Conservation (phyloP, 1,140 invertebrate genomes). For the Drosophila willistoni region DNA sequence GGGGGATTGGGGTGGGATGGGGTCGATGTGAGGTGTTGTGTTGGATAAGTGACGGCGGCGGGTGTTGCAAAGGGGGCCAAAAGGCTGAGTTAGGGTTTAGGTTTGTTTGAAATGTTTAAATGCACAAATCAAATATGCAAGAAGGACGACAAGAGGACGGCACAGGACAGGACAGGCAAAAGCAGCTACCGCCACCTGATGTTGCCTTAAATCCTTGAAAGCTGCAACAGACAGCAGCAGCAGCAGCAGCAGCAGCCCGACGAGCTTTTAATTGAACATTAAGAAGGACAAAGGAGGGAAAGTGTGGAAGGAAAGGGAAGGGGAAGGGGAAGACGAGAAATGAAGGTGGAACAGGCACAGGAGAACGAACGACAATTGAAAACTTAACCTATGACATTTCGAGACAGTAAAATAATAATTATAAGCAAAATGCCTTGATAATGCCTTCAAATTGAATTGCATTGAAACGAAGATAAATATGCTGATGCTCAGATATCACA, state of each 20-base stretch:
- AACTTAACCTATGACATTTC: conserved; percentile 10
- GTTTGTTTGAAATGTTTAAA: conserved; percentile 78
- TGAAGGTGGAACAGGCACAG: background rate
- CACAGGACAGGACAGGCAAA: conserved; percentile 10
- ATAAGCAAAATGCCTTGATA: background rate
- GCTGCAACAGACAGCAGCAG: conserved; percentile 10
- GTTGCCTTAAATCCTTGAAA: conserved; percentile 45
- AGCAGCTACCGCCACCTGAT: conserved; percentile 59
- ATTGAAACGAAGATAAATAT: background rate
- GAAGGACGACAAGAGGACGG: conserved; percentile 52
- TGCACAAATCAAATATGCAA: conserved; percentile 80
- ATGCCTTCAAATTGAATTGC: no score
- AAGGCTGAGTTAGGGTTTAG: background rate
- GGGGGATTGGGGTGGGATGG: background rate
- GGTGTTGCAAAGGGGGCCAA: background rate
- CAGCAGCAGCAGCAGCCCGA: conserved; percentile 35
- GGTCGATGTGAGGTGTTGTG: background rate
- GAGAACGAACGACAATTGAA: background rate
- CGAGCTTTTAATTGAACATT: conserved; percentile 70
- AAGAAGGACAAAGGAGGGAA: conserved; percentile 36
- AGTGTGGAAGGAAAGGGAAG: background rate
- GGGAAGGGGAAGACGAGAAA: background rate
- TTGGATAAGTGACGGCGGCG: background rate
- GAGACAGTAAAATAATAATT: background rate
- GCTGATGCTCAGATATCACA: no score